Percentiles rank a stretch among this genome's conserved stretches.
Conservation (phyloP, 1,140 invertebrate genomes). For the Babylonia areolata region DNA sequence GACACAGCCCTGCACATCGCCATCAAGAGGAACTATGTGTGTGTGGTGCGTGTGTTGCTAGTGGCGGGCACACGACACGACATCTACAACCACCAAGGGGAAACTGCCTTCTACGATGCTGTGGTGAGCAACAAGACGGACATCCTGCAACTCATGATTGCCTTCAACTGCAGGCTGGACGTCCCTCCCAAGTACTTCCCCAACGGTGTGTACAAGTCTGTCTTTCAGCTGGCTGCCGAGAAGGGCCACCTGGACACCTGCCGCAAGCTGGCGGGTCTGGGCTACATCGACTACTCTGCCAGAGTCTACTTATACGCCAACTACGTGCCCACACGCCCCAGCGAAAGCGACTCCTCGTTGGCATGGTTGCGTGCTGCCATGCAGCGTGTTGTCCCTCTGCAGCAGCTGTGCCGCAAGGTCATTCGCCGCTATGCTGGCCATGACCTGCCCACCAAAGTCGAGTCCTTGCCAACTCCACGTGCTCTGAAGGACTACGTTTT, state of each 20-base stretch:
- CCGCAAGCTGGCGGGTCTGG: conserved; percentile 68
- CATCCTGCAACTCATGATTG: conserved; percentile 69
- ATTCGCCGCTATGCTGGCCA: conserved; percentile 68
- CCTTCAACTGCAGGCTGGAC: conserved; percentile 73
- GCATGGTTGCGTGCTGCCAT: conserved; percentile 65
- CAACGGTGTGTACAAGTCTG: conserved; percentile 70
- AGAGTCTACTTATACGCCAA: conserved; percentile 65
- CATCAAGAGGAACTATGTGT: conserved; percentile 77
- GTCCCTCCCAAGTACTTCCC: conserved; percentile 73
- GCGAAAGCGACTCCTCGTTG: conserved; percentile 64
- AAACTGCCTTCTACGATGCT: conserved; percentile 73
- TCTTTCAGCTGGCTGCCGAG: conserved; percentile 73
- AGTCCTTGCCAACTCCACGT: conserved; percentile 66
- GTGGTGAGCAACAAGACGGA: conserved; percentile 73
- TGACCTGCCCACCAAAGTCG: conserved; percentile 65
- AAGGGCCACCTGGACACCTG: conserved; percentile 73
- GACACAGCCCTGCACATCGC: conserved; percentile 78
- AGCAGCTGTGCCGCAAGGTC: conserved; percentile 69
- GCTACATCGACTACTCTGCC: conserved; percentile 69
- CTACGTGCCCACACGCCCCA: conserved; percentile 63
- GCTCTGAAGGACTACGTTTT: conserved; percentile 72
- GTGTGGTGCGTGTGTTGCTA: conserved; percentile 80
- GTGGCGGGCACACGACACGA: conserved; percentile 72
- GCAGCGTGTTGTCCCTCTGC: conserved; percentile 67
- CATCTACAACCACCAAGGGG: conserved; percentile 75